Conservation (phyloP, 2,888 invertebrate genomes). For the Choristoneura rosaceana region DNA sequence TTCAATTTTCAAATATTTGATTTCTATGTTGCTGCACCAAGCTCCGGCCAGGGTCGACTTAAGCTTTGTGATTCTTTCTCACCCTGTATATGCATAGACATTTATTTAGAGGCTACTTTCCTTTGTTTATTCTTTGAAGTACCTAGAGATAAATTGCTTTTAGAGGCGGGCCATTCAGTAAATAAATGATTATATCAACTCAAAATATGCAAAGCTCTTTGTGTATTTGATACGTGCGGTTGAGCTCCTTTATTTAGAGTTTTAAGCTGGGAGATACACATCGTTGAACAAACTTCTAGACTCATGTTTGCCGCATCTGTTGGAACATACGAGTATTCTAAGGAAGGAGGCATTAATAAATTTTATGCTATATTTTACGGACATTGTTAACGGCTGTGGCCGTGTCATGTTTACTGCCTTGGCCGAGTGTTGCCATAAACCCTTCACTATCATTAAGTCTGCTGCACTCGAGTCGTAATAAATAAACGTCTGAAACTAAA, state of each 20-base stretch:
- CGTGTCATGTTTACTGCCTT: neutral
- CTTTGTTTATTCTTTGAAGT: constrained; percentile 19
- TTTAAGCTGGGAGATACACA: neutral
- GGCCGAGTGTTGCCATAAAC: neutral
- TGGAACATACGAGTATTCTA: neutral
- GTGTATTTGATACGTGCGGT: constrained; percentile 1
- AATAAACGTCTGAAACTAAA: neutral
- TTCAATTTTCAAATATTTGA: constrained; percentile 25
- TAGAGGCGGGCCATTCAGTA: constrained; percentile 1
- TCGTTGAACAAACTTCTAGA: neutral
- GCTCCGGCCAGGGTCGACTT: neutral
- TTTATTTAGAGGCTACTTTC: constrained; percentile 5
- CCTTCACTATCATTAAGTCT: neutral
- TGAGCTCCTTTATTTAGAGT: constrained; percentile 9
- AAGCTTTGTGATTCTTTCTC: neutral
- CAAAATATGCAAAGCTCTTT: constrained; percentile 6
- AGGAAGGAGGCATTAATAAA: neutral
- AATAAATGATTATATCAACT: constrained; percentile 17
- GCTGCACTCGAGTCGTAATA: neutral
- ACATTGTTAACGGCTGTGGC: neutral
- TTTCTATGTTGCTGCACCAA: constrained; percentile 7
- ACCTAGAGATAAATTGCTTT: constrained; percentile 19
- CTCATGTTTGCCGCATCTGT: neutral
- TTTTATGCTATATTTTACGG: neutral
- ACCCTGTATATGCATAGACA: neutral